Base-by-base conservation (phyloP, 2,888 invertebrate genomes). In the Petrolisthes manimaculis region DNA sequence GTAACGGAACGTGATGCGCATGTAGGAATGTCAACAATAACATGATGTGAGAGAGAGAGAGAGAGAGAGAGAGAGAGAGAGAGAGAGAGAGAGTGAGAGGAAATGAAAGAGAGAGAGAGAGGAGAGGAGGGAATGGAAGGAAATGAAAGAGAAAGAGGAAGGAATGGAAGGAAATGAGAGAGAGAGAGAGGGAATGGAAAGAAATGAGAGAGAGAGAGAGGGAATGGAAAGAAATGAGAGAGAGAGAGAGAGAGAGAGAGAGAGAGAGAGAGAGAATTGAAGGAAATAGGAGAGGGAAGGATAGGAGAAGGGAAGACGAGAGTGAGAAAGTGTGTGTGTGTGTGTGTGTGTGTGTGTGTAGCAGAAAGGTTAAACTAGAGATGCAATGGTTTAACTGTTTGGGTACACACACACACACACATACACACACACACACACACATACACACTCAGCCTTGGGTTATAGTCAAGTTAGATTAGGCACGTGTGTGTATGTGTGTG, bases 211-310 rank as follows among this genome's bases (percentile, higher is more conserved):
- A 67, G 18, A 14, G 67, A 14, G 3, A 14, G 67, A 14, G 67
- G 12, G 3, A 3, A 71, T 3, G 5, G 71, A 18, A 5, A 71
- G 5, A 18, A 9, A 14, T 61, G n/a, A 71, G 71, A 71, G n/a
- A 71, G 71, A 71, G 71, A 71, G 71, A 18, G 67, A 71, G 71
- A 71, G 71, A 18, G 71, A 71, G 5, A 18, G n/a, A 71, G 71
- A 71, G n/a, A 71, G 71, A 71, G 71, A 71, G 71, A 71, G n/a
- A 18, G 71, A 71, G n/a, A 71, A 24, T 12, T 1, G 18, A 12
- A 67, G 67, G 12, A 18, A 67, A 18, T 67, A 67, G 18, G 3
- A 18, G 67, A 67, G 67, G 18, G 67, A 67, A 18, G 18, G 3
- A 67, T 37, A 37, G 37, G 37, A 37, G 37, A 37, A 37, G 67